Evolutionary conservation across 92 coral and sea anemone species (phyloP).

Genomic region (Zoanthus solanderi): DNA sequence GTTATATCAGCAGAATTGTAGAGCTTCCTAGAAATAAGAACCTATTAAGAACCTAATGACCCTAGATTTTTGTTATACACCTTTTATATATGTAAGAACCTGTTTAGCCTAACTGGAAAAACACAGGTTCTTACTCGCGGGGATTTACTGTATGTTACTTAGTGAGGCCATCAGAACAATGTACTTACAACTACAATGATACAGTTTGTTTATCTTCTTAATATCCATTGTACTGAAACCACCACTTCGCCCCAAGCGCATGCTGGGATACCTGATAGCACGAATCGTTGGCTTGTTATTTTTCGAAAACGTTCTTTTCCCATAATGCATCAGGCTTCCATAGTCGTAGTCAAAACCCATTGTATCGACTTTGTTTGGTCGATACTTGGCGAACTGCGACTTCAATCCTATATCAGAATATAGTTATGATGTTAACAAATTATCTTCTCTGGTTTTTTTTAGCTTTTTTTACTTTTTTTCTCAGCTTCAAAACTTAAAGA

Average conservation of each 20-base stretch:
- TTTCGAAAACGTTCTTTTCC: constrained; percentile 81
- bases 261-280: constrained; percentile 73
- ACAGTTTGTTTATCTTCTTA: constrained; percentile 79
- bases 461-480: too few relatives aligned
- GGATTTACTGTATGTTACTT: too few relatives aligned
- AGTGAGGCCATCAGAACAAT: not conserved
- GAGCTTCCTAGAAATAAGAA: too few relatives aligned
- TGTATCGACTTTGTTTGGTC: constrained; percentile 79
- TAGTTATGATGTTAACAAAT: not conserved
- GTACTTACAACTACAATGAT: constrained; percentile 82
- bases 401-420: constrained; percentile 64
- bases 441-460: too few relatives aligned
- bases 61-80: too few relatives aligned
- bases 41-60: too few relatives aligned
- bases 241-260: constrained; percentile 78
- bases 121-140: too few relatives aligned
- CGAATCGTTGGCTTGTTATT: constrained; percentile 80
- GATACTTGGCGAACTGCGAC: constrained; percentile 83
- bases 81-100: too few relatives aligned
- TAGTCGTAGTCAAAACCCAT: constrained; percentile 85
- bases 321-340: constrained; percentile 91
- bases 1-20: too few relatives aligned
- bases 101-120: too few relatives aligned
- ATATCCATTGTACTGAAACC: constrained; percentile 86
- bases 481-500: too few relatives aligned